phyloP scores from a whole-genome alignment of 2,113 vertebrate genomes.

The Gopherus evgoodei region DNA sequence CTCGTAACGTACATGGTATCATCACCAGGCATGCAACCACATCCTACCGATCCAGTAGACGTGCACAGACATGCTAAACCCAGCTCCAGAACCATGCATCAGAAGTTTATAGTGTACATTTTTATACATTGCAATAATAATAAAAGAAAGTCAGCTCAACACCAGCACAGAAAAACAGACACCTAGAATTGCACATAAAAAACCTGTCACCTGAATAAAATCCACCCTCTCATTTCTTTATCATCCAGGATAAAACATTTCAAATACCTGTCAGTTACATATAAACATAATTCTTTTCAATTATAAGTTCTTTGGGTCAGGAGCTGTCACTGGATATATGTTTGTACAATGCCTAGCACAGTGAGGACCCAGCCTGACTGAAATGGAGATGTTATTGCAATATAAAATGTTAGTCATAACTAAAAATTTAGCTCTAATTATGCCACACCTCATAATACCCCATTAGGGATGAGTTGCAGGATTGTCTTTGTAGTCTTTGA shows the following conservation, averaged over 20 bases:
- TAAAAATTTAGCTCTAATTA: neutral
- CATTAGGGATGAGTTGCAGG: neutral
- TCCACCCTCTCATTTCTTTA: neutral
- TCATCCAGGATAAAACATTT: neutral
- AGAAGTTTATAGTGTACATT: neutral
- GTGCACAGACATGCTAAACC: neutral
- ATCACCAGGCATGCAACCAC: neutral
- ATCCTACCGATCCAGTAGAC: neutral
- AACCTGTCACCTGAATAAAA: neutral
- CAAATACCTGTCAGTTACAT: neutral
- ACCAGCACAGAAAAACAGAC: neutral
- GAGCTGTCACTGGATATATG: neutral
- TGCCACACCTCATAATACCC: neutral
- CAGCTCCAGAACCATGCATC: neutral
- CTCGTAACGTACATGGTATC: neutral
- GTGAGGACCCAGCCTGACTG: neutral
- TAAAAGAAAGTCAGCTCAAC: neutral
- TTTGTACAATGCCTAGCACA: neutral
- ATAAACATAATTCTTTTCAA: neutral
- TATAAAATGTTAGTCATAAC: neutral
- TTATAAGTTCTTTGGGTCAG: neutral
- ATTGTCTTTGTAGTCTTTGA: neutral
- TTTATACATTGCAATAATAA: neutral
- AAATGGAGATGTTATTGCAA: neutral
- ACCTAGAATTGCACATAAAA: neutral